A percentile compares a stretch with the other conserved stretches of the same genome.
Evolutionary conservation across 2,888 invertebrate genomes (phyloP).

Genomic region (Liodrosophila aerea): DNA sequence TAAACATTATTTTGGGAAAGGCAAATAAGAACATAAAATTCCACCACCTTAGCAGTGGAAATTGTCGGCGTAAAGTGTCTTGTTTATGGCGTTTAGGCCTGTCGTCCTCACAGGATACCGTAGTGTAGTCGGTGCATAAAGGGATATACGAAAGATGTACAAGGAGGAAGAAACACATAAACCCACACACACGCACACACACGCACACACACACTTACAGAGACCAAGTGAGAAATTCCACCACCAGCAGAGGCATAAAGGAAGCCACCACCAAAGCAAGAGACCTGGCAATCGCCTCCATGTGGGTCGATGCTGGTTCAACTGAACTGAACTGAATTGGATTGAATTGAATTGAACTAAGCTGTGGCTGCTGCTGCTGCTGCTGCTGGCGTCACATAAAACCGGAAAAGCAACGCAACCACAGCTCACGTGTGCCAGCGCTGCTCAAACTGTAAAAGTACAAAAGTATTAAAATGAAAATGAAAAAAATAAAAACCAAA

Average conservation of each 20-base stretch:
- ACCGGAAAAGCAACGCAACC: slow-evolving; percentile 17
- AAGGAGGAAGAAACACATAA: too few species aligned
- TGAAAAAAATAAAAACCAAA: too few species aligned
- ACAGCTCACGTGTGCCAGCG: slow-evolving; percentile 9
- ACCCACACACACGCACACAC: too few species aligned
- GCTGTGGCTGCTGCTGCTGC: too few species aligned
- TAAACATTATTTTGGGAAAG: slow-evolving; percentile 31
- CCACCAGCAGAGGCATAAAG: slow-evolving; percentile 22
- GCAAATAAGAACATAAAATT: slow-evolving; percentile 52
- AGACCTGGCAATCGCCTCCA: slow-evolving; percentile 10
- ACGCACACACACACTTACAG: too few species aligned
- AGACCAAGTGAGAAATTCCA: slow-evolving; percentile 39
- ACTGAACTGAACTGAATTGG: too few species aligned
- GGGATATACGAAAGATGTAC: slow-evolving; percentile 10
- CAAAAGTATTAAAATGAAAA: too few species aligned
- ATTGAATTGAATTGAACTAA: too few species aligned
- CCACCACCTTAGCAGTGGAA: slow-evolving; percentile 68
- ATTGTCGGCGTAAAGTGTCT: neutral
- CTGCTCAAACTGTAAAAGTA: slow-evolving; percentile 7
- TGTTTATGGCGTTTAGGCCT: slow-evolving; percentile 1
- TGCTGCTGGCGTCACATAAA: slow-evolving; percentile 7
- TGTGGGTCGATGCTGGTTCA: slow-evolving; percentile 19
- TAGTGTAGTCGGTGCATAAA: slow-evolving; percentile 31
- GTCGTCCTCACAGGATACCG: too few species aligned
- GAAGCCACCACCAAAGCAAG: slow-evolving; percentile 27